Conservation (phyloP, 1,140 invertebrate species). For the Diorhabda elongata region DNA sequence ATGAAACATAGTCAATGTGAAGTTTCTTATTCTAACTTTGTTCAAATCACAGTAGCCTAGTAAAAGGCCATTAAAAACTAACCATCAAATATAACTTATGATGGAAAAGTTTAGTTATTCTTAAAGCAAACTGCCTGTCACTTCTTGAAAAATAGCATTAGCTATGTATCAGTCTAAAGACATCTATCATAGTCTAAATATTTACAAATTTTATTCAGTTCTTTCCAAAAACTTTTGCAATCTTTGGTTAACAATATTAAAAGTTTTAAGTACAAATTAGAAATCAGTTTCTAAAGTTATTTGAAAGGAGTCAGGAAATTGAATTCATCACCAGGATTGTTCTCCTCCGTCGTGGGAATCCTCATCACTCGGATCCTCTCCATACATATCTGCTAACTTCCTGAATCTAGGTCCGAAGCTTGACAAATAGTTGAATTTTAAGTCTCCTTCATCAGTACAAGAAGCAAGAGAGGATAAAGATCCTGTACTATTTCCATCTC, state of each 20-base stretch:
- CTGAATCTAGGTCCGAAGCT: constrained; percentile 95
- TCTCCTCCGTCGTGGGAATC: constrained; percentile 66
- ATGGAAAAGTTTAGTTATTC: neutral
- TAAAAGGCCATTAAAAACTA: neutral
- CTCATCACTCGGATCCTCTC: constrained; percentile 78
- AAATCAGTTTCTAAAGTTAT: neutral
- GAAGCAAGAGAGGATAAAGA: constrained; percentile 90
- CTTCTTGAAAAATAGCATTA: constrained; percentile 2
- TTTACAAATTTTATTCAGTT: constrained; percentile 17
- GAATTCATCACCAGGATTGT: constrained; percentile 69
- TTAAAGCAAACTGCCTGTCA: constrained; percentile 8
- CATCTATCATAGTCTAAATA: constrained; percentile 6
- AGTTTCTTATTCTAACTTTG: constrained; percentile 17
- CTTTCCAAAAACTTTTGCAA: constrained; percentile 32
- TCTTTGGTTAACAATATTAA: constrained; percentile 37
- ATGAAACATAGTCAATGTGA: neutral
- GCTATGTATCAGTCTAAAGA: constrained; percentile 5
- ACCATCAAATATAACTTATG: neutral
- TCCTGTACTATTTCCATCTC: constrained; percentile 86
- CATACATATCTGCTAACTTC: constrained; percentile 96
- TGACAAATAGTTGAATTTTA: constrained; percentile 95
- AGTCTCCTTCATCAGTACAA: constrained; percentile 88
- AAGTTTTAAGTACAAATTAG: constrained; percentile 34
- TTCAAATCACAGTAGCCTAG: constrained; percentile 16
- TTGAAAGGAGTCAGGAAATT: constrained; percentile 13